Conservation (phyloP, 2,797 vertebrate species). For the Tamandua tetradactyla region DNA sequence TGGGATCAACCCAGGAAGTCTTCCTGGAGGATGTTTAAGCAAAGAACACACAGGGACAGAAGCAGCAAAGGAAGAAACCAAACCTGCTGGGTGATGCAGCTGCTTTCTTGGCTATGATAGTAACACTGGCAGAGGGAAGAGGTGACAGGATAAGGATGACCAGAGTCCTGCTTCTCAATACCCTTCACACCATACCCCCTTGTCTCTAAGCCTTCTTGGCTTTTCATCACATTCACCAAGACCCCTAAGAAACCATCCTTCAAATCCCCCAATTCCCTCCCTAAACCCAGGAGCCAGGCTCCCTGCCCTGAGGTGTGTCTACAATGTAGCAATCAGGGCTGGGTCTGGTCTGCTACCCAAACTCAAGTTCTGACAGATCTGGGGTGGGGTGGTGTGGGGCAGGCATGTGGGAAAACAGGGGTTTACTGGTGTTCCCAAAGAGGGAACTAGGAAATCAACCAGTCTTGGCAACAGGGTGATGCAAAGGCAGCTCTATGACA, state of each 20-base stretch:
- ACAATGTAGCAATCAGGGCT: conserved; percentile 64
- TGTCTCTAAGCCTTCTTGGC: background rate
- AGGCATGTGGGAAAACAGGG: conserved; percentile 31
- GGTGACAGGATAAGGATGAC: background rate
- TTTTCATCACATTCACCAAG: background rate
- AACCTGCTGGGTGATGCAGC: background rate
- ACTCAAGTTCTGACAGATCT: conserved; percentile 70
- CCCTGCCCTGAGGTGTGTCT: conserved; percentile 1
- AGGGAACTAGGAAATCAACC: background rate
- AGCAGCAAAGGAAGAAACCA: background rate
- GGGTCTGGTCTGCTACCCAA: conserved; percentile 47
- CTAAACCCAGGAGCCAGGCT: background rate
- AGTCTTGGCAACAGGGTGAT: background rate
- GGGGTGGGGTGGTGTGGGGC: conserved; percentile 18
- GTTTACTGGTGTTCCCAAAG: background rate
- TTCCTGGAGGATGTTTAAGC: conserved; percentile 38
- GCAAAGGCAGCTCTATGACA: background rate
- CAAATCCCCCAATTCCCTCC: background rate
- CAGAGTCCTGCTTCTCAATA: background rate
- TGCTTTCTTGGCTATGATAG: background rate
- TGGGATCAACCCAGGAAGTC: conserved; percentile 22
- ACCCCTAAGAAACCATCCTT: background rate
- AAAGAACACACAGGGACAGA: background rate
- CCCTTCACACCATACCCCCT: background rate
- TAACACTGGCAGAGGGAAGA: background rate